A percentile compares a stretch with the other conserved stretches of the same genome.
These are phyloP conservation scores for Cheilosia vulpina DNA, from an alignment of 2,888 invertebrate genomes.

Conservation along the genomic window DNA sequence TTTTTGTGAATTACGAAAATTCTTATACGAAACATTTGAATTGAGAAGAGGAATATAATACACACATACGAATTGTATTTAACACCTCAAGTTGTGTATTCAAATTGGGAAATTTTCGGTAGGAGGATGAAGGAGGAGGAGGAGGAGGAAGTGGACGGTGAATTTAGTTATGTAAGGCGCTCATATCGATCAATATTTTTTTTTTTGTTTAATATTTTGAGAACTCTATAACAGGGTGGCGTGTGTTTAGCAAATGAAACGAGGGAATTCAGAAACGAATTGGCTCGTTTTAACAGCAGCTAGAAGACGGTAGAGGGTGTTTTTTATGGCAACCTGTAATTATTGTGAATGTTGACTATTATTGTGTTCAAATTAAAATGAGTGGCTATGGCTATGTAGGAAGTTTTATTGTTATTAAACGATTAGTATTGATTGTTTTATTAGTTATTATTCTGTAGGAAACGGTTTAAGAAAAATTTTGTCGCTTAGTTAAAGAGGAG, in stretches of 20 bases:
- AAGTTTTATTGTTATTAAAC: conserved; percentile 48
- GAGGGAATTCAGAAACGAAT: too few relatives aligned
- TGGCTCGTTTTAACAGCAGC: too few relatives aligned
- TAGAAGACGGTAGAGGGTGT: too few relatives aligned
- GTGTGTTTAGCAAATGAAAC: too few relatives aligned
- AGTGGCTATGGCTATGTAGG: conserved; percentile 60
- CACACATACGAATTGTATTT: conserved; percentile 3
- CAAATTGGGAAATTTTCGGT: conserved; percentile 22
- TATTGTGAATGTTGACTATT: conserved; percentile 11
- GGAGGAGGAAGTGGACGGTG: conserved; percentile 30
- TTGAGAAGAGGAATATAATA: conserved; percentile 12
- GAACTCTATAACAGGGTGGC: too few relatives aligned
- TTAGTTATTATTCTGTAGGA: conserved; percentile 8
- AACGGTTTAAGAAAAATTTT: neutral
- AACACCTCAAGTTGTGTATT: conserved; percentile 29
- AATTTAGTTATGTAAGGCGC: conserved; percentile 63
- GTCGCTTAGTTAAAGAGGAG: too few relatives aligned
- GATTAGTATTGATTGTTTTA: conserved; percentile 38
- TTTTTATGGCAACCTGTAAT: too few relatives aligned
- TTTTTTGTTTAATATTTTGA: conserved; percentile 35
- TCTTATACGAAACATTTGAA: conserved; percentile 20
- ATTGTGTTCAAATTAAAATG: conserved; percentile 45
- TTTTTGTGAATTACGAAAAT: conserved; percentile 48
- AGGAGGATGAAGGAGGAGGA: neutral
- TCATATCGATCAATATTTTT: conserved; percentile 77